These are phyloP conservation scores for Sesamia inferens DNA, from an alignment of 2,888 invertebrate species.

Conservation along the genomic window DNA sequence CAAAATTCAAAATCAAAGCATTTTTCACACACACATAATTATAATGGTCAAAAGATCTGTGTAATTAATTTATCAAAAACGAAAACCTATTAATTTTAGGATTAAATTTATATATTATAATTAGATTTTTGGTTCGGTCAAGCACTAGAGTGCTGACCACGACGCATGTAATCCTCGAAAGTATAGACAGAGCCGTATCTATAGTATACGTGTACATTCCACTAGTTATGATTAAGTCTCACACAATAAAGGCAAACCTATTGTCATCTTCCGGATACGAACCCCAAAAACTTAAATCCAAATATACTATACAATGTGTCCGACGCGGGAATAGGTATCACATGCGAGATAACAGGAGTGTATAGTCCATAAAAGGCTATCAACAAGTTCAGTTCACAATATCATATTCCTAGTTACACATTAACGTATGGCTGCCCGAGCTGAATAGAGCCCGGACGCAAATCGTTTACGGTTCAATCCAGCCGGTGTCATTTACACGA, in stretches of 20 bases:
- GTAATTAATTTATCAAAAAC: no score
- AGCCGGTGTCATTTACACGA: slow-evolving; percentile 2
- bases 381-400: slow-evolving; percentile 21
- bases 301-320: background rate
- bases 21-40: background rate
- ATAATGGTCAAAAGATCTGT: background rate
- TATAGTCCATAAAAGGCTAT: background rate
- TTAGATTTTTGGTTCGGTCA: no score
- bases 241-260: background rate
- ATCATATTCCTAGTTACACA: slow-evolving; percentile 20
- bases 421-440: slow-evolving; percentile 15
- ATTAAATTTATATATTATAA: no score
- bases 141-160: background rate
- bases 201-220: no score
- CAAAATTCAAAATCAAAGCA: no score
- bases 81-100: no score
- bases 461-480: slow-evolving; percentile 41
- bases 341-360: no score
- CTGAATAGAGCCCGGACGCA: slow-evolving; percentile 22
- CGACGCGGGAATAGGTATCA: background rate
- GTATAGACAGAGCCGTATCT: background rate
- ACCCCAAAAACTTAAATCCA: background rate
- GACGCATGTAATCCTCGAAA: background rate
- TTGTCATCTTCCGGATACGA: background rate
- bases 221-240: background rate